Base-by-base conservation (phyloP, 2,113 vertebrate species). In the Capreolus pygargus region DNA sequence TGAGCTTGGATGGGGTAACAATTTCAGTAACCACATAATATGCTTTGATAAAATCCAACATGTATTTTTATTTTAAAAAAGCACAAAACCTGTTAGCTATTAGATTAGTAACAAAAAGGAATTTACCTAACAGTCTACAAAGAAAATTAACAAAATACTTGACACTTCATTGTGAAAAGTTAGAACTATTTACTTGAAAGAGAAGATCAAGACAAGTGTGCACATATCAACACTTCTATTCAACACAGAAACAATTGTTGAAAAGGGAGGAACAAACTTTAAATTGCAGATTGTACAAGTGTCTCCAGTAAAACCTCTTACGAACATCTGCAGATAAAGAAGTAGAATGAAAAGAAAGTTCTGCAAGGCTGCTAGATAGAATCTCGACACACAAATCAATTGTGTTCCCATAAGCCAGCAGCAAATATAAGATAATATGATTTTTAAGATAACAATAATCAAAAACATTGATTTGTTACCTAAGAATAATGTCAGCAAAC, bases 401-500 rank as follows among this genome's bases (percentile, higher is more conserved):
- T 74, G 23, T 87, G 60, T 82, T 96, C 60, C 74, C 60, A 91
- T 91, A 94, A 94, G 52, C 82, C 58, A 74, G 52, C 23, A 87
- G 60, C 74, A 87, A 74, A 91, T 58, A 74, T 25, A n/a, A 94
- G 82, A 91, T 89, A 78, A 85, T 85, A 89, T 33, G 47, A 84
- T 85, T 79, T 39, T 50, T 50, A 91, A 94, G 54, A 30, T 70
- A 82, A 30, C 64, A 70, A 43, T 70, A 57, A 76, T 6, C 19
- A 67, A 86, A 88, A 93, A 60, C 50, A 60, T 45, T 12, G 5
- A 82, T 58, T 86, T 43, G n/a, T 64, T 82, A 30, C 43, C 82
- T 91, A 94, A 86, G 70, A 91, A 92, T 60, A 60, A 94, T 74
- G 58, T 91, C 52, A n/a, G 45, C 92, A 45, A 96, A 83, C 60